Evolutionary conservation across 2,113 vertebrate genomes (phyloP).

Genomic region (Sylvia atricapilla): DNA sequence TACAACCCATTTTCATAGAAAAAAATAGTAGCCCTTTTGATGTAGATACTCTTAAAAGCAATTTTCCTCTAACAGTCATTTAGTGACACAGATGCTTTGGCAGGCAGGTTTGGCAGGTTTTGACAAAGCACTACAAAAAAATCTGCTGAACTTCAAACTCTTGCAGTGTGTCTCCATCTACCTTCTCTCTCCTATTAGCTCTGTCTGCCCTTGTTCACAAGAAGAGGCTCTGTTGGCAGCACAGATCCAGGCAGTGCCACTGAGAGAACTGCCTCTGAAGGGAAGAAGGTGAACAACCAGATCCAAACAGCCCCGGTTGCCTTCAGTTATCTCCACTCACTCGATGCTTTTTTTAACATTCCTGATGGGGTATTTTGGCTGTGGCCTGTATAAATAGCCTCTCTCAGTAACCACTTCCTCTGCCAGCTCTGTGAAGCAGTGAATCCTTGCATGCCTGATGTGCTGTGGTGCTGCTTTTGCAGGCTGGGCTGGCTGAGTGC

Average conservation of each 20-base stretch:
- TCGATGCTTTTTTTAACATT: background rate
- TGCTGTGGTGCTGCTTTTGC: background rate
- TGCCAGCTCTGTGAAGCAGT: background rate
- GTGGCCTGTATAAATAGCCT: background rate
- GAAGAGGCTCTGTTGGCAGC: background rate
- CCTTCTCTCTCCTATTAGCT: background rate
- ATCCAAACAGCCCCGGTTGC: background rate
- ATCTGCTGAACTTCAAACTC: background rate
- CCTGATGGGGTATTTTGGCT: background rate
- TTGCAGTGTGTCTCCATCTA: background rate
- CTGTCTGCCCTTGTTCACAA: background rate
- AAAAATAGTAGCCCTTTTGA: background rate
- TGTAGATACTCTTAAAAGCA: background rate
- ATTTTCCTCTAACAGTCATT: background rate
- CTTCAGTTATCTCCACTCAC: background rate
- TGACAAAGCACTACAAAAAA: background rate
- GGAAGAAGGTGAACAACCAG: background rate
- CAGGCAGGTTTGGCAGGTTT: background rate
- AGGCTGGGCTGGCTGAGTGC: background rate
- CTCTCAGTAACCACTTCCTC: background rate
- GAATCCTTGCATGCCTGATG: background rate
- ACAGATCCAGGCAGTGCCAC: background rate
- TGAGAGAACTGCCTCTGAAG: background rate
- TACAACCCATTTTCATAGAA: background rate
- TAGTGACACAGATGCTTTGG: background rate